Evolutionary conservation across 2,113 vertebrate species (phyloP).

Genomic region (Gyps fulvus): DNA sequence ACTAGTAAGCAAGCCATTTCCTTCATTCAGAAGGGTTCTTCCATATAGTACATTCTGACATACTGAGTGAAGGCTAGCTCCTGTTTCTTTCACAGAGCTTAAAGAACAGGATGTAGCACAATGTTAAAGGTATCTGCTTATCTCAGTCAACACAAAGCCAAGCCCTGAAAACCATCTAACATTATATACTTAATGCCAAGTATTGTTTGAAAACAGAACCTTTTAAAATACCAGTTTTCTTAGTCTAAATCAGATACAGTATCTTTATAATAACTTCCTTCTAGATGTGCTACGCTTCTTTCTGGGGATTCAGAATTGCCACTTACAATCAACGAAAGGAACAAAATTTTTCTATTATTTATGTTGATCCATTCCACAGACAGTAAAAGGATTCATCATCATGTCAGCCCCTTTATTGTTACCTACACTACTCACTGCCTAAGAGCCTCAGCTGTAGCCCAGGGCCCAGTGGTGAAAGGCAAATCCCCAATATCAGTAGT

Average conservation of each 20-base stretch:
- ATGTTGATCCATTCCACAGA: background rate
- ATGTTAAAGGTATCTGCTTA: background rate
- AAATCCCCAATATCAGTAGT: background rate
- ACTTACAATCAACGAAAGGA: background rate
- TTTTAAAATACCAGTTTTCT: background rate
- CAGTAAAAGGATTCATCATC: background rate
- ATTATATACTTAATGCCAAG: background rate
- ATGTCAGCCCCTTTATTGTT: background rate
- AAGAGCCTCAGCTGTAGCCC: background rate
- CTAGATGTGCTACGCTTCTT: background rate
- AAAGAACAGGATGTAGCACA: background rate
- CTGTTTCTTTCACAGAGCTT: background rate
- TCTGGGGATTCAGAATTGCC: background rate
- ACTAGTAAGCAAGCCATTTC: background rate
- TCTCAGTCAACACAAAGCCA: background rate
- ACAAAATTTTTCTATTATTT: background rate
- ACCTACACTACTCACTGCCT: background rate
- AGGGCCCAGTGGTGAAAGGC: background rate
- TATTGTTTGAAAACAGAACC: background rate
- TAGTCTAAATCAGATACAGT: background rate
- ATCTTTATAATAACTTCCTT: background rate
- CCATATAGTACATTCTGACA: background rate
- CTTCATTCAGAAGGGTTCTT: background rate
- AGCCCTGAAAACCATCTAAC: background rate
- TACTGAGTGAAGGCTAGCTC: background rate